phyloP scores from a whole-genome alignment of 2,797 vertebrate species.

The Craterocephalus amniculus region DNA sequence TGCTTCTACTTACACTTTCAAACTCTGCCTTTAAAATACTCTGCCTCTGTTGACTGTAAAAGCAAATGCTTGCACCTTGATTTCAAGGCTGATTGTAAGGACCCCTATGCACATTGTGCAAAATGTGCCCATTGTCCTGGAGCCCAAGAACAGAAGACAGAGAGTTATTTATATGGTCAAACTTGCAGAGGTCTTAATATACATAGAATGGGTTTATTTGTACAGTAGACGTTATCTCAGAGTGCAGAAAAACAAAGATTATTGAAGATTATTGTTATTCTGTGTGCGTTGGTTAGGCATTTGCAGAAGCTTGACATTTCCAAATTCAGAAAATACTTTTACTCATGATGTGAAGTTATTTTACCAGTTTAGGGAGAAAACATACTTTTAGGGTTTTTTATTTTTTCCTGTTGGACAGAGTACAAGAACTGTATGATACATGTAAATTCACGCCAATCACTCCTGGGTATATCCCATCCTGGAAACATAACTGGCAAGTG shows the following conservation, averaged over 20 bases:
- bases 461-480: constrained; percentile 19
- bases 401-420: background rate
- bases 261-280: background rate
- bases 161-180: constrained; percentile 12
- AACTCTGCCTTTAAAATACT: background rate
- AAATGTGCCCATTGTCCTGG: constrained; percentile 18
- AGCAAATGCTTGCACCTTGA: constrained; percentile 6
- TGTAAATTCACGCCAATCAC: constrained; percentile 21
- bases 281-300: background rate
- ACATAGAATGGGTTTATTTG: background rate
- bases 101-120: constrained; percentile 24
- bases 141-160: constrained; percentile 33
- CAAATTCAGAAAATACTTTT: background rate
- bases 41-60: constrained; percentile 13
- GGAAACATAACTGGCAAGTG: constrained; percentile 37
- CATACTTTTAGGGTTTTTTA: too few relatives aligned
- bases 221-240: too few relatives aligned
- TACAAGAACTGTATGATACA: constrained; percentile 15
- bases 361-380: background rate
- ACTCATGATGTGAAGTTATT: background rate
- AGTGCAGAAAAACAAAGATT: background rate
- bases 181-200: background rate
- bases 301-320: background rate
- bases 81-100: constrained; percentile 34
- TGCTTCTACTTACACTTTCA: background rate